Evolutionary conservation across 2,797 vertebrate species (phyloP).

Genomic region (Chaetodon trifasciatus): DNA sequence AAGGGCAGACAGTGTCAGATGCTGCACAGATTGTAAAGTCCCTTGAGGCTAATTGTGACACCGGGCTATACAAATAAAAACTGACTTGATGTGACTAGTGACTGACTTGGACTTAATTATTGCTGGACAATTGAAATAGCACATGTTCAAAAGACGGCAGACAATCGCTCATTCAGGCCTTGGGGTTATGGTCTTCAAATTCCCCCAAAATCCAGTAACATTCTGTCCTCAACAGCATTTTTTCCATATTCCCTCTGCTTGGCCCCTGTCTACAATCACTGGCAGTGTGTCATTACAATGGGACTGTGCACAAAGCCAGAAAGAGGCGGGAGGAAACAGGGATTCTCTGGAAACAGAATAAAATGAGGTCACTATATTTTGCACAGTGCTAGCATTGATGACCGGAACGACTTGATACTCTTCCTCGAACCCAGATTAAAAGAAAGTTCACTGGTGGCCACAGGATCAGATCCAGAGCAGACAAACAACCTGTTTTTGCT

Average conservation of each 20-base stretch:
- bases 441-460: background rate
- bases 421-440: background rate
- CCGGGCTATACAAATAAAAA: too few species aligned
- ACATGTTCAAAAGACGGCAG: background rate
- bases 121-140: background rate
- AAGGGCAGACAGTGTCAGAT: too few species aligned
- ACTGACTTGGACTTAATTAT: too few species aligned
- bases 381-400: background rate
- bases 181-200: background rate
- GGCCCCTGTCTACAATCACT: background rate
- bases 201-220: background rate
- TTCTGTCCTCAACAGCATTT: background rate
- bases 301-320: background rate
- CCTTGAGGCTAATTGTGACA: too few species aligned
- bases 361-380: background rate
- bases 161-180: background rate
- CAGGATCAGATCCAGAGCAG: background rate
- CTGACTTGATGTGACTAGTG: too few species aligned
- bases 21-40: too few species aligned
- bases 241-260: slow-evolving; percentile 1
- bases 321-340: background rate
- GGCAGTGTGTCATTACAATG: background rate
- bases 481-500: background rate
- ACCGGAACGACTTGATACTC: background rate
- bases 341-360: background rate